These are phyloP conservation scores for Macquaria australasica DNA, from an alignment of 2,113 vertebrate genomes.

Conservation along the genomic window DNA sequence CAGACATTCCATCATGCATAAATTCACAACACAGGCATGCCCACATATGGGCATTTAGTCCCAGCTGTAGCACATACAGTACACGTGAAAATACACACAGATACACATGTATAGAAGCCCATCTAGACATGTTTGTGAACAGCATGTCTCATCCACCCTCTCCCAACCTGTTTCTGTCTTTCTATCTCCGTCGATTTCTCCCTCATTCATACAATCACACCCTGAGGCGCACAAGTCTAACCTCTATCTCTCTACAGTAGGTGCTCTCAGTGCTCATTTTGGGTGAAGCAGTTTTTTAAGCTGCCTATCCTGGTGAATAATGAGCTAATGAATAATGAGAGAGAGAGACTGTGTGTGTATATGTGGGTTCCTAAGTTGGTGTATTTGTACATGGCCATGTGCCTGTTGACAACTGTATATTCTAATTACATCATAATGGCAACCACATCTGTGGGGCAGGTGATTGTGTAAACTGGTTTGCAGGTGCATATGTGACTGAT, in stretches of 20 bases:
- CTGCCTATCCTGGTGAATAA: background rate
- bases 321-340: too few relatives aligned
- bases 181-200: background rate
- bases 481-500: background rate
- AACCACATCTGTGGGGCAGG: too few relatives aligned
- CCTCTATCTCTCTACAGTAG: background rate
- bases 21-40: conserved; percentile 14
- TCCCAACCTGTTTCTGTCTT: background rate
- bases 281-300: background rate
- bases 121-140: background rate
- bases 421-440: too few relatives aligned
- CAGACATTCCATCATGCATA: conserved; percentile 5
- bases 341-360: background rate
- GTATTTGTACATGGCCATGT: background rate
- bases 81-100: background rate
- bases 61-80: background rate
- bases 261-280: background rate
- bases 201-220: background rate
- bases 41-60: conserved; percentile 32
- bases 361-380: background rate
- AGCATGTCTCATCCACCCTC: background rate
- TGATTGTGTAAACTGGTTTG: background rate
- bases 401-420: background rate
- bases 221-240: background rate
- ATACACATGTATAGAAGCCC: background rate